Conservation (phyloP, 1,140 invertebrate genomes). For the Aphelenchoides besseyi region DNA sequence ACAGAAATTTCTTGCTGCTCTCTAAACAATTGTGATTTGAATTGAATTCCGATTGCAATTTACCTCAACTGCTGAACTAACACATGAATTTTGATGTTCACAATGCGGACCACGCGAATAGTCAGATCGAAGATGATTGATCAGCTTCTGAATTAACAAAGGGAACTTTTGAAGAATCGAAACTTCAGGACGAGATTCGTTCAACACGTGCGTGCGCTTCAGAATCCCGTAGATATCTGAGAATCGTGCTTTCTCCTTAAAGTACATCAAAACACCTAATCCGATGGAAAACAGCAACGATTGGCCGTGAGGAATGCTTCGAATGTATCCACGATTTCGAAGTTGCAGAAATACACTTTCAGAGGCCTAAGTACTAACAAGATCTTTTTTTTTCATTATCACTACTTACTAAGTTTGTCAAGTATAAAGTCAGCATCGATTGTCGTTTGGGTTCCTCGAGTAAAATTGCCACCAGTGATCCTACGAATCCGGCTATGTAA, state of each 20-base stretch:
- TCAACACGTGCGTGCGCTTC: conserved; percentile 34
- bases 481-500: conserved; percentile 33
- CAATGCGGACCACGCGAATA: conserved; percentile 24
- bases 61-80: conserved; percentile 35
- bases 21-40: conserved; percentile 19
- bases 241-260: not conserved
- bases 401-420: conserved; percentile 55
- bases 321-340: conserved; percentile 48
- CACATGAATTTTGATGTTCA: conserved; percentile 42
- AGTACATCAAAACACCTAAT: conserved; percentile 31
- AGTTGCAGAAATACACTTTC: conserved; percentile 56
- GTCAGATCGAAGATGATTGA: conserved; percentile 24
- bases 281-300: conserved; percentile 53
- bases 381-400: not conserved
- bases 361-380: conserved; percentile 56
- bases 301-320: conserved; percentile 41
- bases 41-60: conserved; percentile 13
- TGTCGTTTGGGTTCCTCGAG: conserved; percentile 49
- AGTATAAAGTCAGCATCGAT: conserved; percentile 51
- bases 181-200: not conserved
- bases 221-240: conserved; percentile 15
- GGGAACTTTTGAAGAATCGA: conserved; percentile 1
- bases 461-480: conserved; percentile 52
- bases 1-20: conserved; percentile 35
- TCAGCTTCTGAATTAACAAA: not conserved